phyloP scores from a whole-genome alignment of 2,113 vertebrate genomes.

The Odontophorus gujanensis region DNA sequence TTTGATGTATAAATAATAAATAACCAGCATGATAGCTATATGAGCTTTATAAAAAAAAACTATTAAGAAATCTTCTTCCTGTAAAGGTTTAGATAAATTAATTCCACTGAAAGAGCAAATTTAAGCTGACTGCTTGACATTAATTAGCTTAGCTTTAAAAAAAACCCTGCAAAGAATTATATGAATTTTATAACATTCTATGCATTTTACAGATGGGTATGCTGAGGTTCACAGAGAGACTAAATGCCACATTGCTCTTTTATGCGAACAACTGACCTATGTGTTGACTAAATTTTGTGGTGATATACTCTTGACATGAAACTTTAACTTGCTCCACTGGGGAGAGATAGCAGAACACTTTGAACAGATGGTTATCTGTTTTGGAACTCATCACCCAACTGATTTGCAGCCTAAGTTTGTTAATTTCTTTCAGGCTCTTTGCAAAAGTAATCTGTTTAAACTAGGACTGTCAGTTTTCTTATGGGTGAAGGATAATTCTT shows the following conservation, averaged over 20 bases:
- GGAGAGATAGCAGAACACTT: background rate
- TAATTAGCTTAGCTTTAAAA: conserved; percentile 25
- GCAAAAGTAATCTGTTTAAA: background rate
- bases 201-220: background rate
- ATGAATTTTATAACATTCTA: conserved; percentile 21
- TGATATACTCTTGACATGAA: background rate
- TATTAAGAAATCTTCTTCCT: conserved; percentile 15
- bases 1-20: conserved; percentile 67
- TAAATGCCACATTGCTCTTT: conserved; percentile 61
- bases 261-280: conserved; percentile 27
- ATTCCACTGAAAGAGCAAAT: conserved; percentile 42
- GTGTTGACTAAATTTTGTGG: background rate
- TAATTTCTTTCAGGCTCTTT: background rate
- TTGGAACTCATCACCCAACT: background rate
- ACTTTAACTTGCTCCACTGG: background rate
- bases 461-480: background rate
- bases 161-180: conserved; percentile 27
- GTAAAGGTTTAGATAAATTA: conserved; percentile 27
- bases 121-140: conserved; percentile 24
- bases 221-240: background rate
- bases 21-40: background rate
- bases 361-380: background rate
- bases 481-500: background rate
- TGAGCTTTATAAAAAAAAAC: conserved; percentile 1
- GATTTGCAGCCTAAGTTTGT: background rate